A percentile compares a stretch with the other conserved stretches of the same genome.
Evolutionary conservation across 2,888 invertebrate species (phyloP).

Genomic region (Gymnosoma rotundatum): DNA sequence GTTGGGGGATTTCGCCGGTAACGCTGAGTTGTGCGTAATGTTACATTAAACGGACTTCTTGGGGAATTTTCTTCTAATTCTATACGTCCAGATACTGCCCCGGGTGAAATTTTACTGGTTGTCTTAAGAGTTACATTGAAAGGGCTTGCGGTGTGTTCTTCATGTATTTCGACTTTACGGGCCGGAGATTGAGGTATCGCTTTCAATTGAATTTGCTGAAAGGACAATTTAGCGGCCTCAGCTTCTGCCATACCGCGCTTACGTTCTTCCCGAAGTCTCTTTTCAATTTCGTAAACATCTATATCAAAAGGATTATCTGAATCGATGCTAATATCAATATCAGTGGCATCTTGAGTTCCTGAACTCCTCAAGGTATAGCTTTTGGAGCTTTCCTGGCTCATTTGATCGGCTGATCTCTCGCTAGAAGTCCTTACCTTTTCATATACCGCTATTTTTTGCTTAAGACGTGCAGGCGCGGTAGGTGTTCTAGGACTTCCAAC

Average conservation of each 20-base stretch:
- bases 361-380: conserved; percentile 58
- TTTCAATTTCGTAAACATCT: conserved; percentile 85
- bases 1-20: conserved; percentile 60
- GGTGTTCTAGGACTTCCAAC: conserved; percentile 69
- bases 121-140: conserved; percentile 83
- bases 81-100: conserved; percentile 74
- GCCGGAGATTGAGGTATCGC: conserved; percentile 84
- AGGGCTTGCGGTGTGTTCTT: conserved; percentile 75
- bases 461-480: conserved; percentile 83
- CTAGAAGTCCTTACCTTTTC: conserved; percentile 89
- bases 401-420: conserved; percentile 76
- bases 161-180: conserved; percentile 80
- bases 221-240: conserved; percentile 81
- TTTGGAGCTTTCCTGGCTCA: conserved; percentile 73
- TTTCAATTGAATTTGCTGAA: conserved; percentile 85
- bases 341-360: conserved; percentile 59
- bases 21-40: conserved; percentile 72
- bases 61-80: conserved; percentile 70
- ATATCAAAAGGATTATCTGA: conserved; percentile 81
- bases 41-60: conserved; percentile 77
- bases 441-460: conserved; percentile 90
- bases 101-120: conserved; percentile 78
- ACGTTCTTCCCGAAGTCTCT: conserved; percentile 84
- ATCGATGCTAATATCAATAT: conserved; percentile 66
- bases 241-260: conserved; percentile 83